Evolutionary conservation across 1,140 invertebrate genomes (phyloP).

Genomic region (Megalopta genalis): DNA sequence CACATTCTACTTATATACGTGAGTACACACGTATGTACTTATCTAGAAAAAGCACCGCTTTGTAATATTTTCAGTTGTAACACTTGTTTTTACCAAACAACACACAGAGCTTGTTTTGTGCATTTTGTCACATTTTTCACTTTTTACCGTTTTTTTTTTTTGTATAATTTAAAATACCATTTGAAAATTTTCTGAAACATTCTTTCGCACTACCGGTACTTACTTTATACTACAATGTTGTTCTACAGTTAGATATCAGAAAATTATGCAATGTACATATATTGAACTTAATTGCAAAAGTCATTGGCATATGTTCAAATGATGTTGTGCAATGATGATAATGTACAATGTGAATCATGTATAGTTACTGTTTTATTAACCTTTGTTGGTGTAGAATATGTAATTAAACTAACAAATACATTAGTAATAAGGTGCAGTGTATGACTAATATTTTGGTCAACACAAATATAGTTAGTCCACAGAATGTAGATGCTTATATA

Average conservation of each 20-base stretch:
- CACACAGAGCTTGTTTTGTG: background rate
- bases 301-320: background rate
- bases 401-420: constrained; percentile 33
- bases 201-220: background rate
- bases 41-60: constrained; percentile 19
- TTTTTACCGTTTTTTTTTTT: background rate
- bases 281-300: background rate
- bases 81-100: constrained; percentile 19
- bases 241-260: background rate
- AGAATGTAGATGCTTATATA: constrained; percentile 37
- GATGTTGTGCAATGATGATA: background rate
- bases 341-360: constrained; percentile 21
- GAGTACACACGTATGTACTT: background rate
- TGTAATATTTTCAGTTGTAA: constrained; percentile 18
- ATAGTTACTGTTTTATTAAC: constrained; percentile 38
- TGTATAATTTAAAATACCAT: background rate
- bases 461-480: constrained; percentile 14
- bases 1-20: background rate
- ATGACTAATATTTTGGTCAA: constrained; percentile 26
- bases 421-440: constrained; percentile 29
- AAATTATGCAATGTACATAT: constrained; percentile 4
- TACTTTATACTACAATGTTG: constrained; percentile 3
- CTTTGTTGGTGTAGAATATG: constrained; percentile 27
- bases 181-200: background rate
- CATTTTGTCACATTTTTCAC: background rate